Evolutionary conservation across 1,140 invertebrate genomes (phyloP), one percentile per base, ranked within the genome.

Genomic region (Drosophila elegans): DNA sequence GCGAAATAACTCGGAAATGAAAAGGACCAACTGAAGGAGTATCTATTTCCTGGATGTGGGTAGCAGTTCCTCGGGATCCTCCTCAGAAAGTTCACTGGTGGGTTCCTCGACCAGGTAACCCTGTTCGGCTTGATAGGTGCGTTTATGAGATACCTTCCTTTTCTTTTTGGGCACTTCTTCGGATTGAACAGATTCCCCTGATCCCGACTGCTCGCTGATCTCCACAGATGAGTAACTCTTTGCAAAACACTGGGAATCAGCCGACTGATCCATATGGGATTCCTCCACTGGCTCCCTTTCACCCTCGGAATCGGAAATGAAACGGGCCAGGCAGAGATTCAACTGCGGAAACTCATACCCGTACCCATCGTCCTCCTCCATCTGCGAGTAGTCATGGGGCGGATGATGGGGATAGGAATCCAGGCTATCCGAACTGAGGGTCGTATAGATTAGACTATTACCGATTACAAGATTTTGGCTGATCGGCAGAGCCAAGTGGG

Each of bases 71-170:
- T 46, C 21, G 4, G 48, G 21, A 16, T 59, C 78, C 9, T 74
- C 77, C 34, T 82, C 79, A 2, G 73, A 78, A n/a, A n/a, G 6
- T 44, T 82, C 63, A 34, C 81, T 84, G 38, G 52, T 54, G 6
- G 89, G 89, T 36, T 91, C 89, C 64, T 91, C 89, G 4, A 91
- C 89, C 21, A 89, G 27, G 38, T 91, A 91, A 25, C 83, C 89
- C 51, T 82, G 48, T 7, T 75, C 60, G 7, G 83, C 56, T 10
- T 60, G 64, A 39, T 91, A 89, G 27, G 75, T 29, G 46, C 79
- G 51, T 11, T 66, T 78, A 29, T n/a, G 36, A 13, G 5, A 1
- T 0, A 10, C 34, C 5, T 36, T 60, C n/a, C 7, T 34, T 12
- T 16, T 12, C 38, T 46, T 39, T 0, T 21, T 36, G 1, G 13